A percentile compares a stretch with the other conserved stretches of the same genome.
Evolutionary conservation across 2,797 vertebrate genomes (phyloP).

Genomic region (Avahi laniger): DNA sequence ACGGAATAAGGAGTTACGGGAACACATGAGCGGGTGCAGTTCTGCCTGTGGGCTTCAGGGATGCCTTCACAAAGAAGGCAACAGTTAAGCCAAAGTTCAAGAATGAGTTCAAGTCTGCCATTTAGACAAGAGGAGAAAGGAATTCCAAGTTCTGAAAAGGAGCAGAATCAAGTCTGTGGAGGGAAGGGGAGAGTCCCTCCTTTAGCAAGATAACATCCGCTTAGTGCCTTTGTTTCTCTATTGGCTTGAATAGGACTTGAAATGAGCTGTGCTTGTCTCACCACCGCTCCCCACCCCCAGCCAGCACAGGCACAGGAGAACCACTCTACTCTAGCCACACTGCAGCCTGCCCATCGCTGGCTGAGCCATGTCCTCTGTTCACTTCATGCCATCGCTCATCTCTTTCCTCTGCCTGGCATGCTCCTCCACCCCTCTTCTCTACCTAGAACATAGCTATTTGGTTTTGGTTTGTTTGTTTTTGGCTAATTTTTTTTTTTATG

Average conservation of each 20-base stretch:
- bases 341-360: not conserved
- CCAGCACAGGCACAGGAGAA: not conserved
- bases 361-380: not conserved
- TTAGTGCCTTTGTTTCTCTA: not conserved
- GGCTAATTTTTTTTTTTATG: not conserved
- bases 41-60: not conserved
- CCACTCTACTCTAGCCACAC: not conserved
- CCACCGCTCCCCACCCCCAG: not conserved
- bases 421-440: not conserved
- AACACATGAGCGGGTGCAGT: not conserved
- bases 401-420: not conserved
- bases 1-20: not conserved
- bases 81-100: not conserved
- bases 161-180: not conserved
- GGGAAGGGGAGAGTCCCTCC: not conserved
- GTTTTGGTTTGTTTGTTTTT: not conserved
- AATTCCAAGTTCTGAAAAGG: not conserved
- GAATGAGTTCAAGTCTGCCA: not conserved
- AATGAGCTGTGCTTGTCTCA: not conserved
- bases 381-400: not conserved
- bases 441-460: not conserved
- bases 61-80: not conserved
- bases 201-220: not conserved
- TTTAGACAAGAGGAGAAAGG: not conserved
- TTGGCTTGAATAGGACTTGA: not conserved